Conservation (phyloP, 1,140 invertebrate genomes). For the Parapsyche elsis region DNA sequence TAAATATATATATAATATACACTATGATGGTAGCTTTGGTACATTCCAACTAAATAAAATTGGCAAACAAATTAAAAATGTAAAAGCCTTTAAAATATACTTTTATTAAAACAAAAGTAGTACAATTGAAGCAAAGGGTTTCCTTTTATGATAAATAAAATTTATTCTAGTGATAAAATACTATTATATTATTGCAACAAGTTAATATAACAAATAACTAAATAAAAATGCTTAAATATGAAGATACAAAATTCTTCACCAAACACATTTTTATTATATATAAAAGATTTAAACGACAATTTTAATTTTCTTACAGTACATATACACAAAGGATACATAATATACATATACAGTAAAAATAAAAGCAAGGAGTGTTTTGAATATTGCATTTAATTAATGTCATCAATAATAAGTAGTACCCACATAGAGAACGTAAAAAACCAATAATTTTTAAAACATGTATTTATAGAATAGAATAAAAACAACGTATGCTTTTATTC, state of each 20-base stretch:
- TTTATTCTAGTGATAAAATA: background rate
- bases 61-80: background rate
- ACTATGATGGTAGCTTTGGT: slow-evolving; percentile 46
- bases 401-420: no score
- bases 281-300: background rate
- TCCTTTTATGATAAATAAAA: background rate
- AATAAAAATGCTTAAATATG: slow-evolving; percentile 8
- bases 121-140: background rate
- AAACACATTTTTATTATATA: background rate
- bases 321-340: background rate
- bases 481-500: no score
- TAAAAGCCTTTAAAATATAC: slow-evolving; percentile 10
- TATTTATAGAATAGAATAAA: no score
- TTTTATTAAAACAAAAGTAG: slow-evolving; percentile 19
- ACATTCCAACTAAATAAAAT: slow-evolving; percentile 52
- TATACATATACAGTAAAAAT: background rate
- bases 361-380: background rate
- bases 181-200: slow-evolving; percentile 22
- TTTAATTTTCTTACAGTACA: background rate
- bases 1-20: slow-evolving; percentile 45
- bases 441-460: no score
- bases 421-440: no score
- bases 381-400: no score
- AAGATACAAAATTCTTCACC: background rate
- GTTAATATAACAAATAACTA: slow-evolving; percentile 7